Base-by-base conservation (phyloP, 2,797 vertebrate genomes). In the Sebastiscus albofasciatus region DNA sequence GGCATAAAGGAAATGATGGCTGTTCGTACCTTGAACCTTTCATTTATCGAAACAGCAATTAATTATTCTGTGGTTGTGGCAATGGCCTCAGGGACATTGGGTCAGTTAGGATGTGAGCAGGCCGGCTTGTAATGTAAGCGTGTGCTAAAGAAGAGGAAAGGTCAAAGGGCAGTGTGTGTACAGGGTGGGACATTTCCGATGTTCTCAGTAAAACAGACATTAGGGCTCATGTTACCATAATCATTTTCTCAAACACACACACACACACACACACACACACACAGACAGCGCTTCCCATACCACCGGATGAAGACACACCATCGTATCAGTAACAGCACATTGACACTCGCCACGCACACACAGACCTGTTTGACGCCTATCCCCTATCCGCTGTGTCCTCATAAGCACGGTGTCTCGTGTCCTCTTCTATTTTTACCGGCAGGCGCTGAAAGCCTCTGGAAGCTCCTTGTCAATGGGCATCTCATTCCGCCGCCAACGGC, bases 341-440 rank as follows among this genome's bases (percentile, higher is more conserved):
- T 91, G 89, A 93, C 92, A 91, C 91, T 67, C 3, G 31, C 79
- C 78, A 74, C 83, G 78, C 88, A 77, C 82, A 89, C 86, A 80
- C 80, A 64, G 59, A 79, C 65, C 85, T 22, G 75, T 84, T 85
- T 89, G 85, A 91, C 77, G 76, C 89, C 86, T 82, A 67, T 83
- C 80, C 67, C 58, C 84, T 81, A 54, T 86, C 82, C 85, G 14
- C 83, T 69, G 67, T 61, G 83, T 94, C 82, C 89, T 86, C 89
- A 89, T 88, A 88, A 90, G 77, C 88, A 75, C 71, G 87, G 92
- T 86, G 93, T 94, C 92, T 92, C 81, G 34, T 92, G 90, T 94
- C 93, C 89, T 67, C 74, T 80, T 94, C 93, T 95, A 95, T 95
- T 95, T 96, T 95, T 95, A 94, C 92, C 86, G 24, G 22, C 89